Percentiles rank a stretch among this genome's conserved stretches.
These are phyloP conservation scores for Stegodyphus dumicola DNA, from an alignment of 1,140 invertebrate genomes.

Conservation along the genomic window DNA sequence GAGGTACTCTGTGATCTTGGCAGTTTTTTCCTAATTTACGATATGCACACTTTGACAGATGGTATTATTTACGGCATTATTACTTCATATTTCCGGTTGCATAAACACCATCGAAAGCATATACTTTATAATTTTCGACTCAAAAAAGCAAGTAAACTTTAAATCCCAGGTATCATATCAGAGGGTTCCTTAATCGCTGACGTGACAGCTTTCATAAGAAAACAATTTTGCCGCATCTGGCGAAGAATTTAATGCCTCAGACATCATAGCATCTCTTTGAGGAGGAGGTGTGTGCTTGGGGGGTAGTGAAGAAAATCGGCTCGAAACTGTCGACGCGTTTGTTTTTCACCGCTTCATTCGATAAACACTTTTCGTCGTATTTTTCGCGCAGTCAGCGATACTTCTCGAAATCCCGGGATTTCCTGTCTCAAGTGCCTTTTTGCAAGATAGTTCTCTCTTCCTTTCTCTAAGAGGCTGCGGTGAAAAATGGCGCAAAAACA, in stretches of 20 bases:
- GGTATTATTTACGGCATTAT: too few species aligned
- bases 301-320: slow-evolving; percentile 12
- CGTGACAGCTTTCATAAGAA: background rate
- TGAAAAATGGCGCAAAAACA: slow-evolving; percentile 49
- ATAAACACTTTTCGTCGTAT: slow-evolving; percentile 38
- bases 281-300: background rate
- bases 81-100: too few species aligned
- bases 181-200: slow-evolving; percentile 25
- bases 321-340: slow-evolving; percentile 45
- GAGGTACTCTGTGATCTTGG: too few species aligned
- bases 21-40: too few species aligned
- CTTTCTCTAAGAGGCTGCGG: slow-evolving; percentile 8
- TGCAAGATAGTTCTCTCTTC: background rate
- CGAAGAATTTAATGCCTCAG: background rate
- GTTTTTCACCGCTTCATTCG: slow-evolving; percentile 32
- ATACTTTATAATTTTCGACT: too few species aligned
- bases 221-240: background rate
- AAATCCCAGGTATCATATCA: slow-evolving; percentile 6
- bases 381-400: slow-evolving; percentile 24
- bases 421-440: background rate
- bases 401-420: background rate
- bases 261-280: too few species aligned
- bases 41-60: too few species aligned
- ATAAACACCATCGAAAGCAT: too few species aligned
- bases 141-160: too few species aligned